These are phyloP conservation scores for Pycnonotus jocosus DNA, from an alignment of 2,113 vertebrate genomes.

Conservation along the genomic window DNA sequence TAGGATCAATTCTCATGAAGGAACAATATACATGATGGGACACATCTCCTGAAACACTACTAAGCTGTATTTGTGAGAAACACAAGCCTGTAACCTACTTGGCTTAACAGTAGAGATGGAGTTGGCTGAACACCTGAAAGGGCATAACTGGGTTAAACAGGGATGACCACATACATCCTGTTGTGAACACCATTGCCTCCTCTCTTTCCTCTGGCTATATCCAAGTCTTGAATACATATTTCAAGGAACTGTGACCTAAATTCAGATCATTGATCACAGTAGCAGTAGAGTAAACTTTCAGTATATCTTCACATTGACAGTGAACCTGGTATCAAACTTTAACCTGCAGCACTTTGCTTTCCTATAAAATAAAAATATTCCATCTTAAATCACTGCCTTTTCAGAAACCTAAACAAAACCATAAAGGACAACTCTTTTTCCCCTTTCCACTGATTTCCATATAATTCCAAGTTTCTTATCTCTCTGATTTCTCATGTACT, in stretches of 20 bases:
- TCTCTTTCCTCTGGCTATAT: not conserved
- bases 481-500: not conserved
- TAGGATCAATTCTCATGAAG: not conserved
- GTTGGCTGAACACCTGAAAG: not conserved
- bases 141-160: not conserved
- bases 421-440: not conserved
- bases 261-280: not conserved
- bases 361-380: constrained; percentile 15
- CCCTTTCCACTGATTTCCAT: not conserved
- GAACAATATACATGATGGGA: not conserved
- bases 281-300: constrained; percentile 1
- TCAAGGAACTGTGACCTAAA: not conserved
- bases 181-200: not conserved
- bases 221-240: not conserved
- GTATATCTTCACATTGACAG: constrained; percentile 5
- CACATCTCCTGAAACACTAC: not conserved
- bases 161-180: not conserved
- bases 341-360: constrained; percentile 20
- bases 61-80: not conserved
- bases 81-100: not conserved
- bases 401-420: not conserved
- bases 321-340: constrained; percentile 5
- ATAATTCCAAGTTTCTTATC: not conserved
- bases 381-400: not conserved
- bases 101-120: not conserved